Base-by-base conservation (phyloP, 1,140 invertebrate species). In the Glossosoma conforme region DNA sequence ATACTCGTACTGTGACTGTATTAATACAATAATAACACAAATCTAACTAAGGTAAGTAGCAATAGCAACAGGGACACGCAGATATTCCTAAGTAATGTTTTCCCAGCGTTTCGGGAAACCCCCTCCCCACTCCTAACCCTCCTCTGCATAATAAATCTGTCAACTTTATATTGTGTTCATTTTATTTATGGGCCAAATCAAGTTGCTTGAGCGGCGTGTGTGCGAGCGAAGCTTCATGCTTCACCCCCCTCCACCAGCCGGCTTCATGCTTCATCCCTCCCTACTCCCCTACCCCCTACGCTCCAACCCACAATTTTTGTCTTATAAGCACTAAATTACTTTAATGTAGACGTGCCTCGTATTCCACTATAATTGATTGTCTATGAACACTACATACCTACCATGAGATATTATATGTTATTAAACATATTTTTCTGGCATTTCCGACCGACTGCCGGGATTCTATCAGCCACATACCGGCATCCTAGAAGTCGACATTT, bases 91-190 rank as follows among this genome's bases (percentile, higher is more conserved):
- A n/a, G n/a, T n/a, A n/a, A 28, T 28, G 6, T 28, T 8, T 8
- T 28, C n/a, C 24, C 24, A 28, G 6, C n/a, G n/a, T 8, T 28
- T 28, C 24, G 24, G 24, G 24, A 28, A 28, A 8, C n/a, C 24
- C 19, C 19, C 40, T 19, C 3, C 20, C 21, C 43, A 40, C 50
- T 46, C 55, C 44, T 22, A n/a, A 42, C 46, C 49, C 53, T 41
- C 54, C 59, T 52, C 48, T 33, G 53, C 48, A 58, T 58, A 58
- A 58, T 58, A 58, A 58, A 58, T 58, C 56, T 58, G 56, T 58
- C 56, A 58, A 58, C 56, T 58, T 58, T 58, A 58, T 58, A 58
- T 58, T 58, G 56, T 58, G 56, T 52, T 58, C 56, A 58, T 58
- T 58, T 58, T 58, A 58, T 58, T 58, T 58, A 58, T 58, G 56